phyloP scores from a whole-genome alignment of 2,888 invertebrate genomes.

The Leptothorax acervorum region DNA sequence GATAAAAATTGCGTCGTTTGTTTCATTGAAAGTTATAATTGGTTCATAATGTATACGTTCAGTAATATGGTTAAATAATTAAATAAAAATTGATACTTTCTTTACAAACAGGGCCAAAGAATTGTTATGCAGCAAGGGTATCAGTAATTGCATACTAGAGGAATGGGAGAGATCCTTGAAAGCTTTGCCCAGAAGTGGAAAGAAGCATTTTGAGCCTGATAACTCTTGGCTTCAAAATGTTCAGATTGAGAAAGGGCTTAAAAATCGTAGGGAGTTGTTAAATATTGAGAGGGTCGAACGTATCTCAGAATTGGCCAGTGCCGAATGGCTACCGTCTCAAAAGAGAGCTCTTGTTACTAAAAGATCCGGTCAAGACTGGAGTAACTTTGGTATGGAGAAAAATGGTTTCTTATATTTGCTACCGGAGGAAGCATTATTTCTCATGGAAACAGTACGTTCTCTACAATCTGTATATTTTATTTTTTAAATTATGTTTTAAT shows the following conservation, averaged over 20 bases:
- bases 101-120: slow-evolving; percentile 78
- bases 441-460: slow-evolving; percentile 88
- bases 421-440: slow-evolving; percentile 89
- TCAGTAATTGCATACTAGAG: slow-evolving; percentile 77
- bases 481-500: slow-evolving; percentile 25
- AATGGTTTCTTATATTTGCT: slow-evolving; percentile 86
- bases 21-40: not conserved
- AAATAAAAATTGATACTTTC: slow-evolving; percentile 3
- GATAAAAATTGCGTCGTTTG: not conserved
- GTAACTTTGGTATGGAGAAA: slow-evolving; percentile 86
- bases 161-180: slow-evolving; percentile 85
- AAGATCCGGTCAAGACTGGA: slow-evolving; percentile 87
- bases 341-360: slow-evolving; percentile 87
- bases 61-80: not conserved
- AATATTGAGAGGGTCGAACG: slow-evolving; percentile 88
- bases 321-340: slow-evolving; percentile 87
- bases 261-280: slow-evolving; percentile 86
- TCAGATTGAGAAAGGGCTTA: slow-evolving; percentile 87
- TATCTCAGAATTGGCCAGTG: slow-evolving; percentile 87
- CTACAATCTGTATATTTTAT: slow-evolving; percentile 48
- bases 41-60: not conserved
- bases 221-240: slow-evolving; percentile 88
- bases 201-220: slow-evolving; percentile 87
- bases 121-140: slow-evolving; percentile 80
- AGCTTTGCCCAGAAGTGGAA: slow-evolving; percentile 86